Evolutionary conservation across 2,888 invertebrate genomes (phyloP), one percentile per base, ranked within the genome.

Genomic region (Thymelicus lineola): DNA sequence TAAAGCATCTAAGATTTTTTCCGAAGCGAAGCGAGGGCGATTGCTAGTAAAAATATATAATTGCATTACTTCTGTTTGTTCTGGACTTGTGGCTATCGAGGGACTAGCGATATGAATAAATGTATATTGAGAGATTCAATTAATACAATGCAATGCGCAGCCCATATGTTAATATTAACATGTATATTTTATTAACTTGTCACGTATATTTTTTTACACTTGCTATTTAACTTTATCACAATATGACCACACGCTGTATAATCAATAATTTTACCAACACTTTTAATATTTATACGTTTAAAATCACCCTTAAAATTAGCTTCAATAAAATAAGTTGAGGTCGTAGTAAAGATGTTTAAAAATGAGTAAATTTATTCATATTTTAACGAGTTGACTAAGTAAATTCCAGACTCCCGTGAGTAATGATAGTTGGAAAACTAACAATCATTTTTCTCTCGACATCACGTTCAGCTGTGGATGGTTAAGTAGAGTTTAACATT

Each of bases 371-470:
- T n/a, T n/a, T 35, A 62, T 62, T 62, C 15, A 48, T 62, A 45
- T 50, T 62, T 62, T 62, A 62, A 62, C 62, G 48, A 62, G 48
- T 62, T 45, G 42, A 53, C 67, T 53, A 61, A 67, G 61, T 61
- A 62, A 62, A 62, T 62, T 17, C 12, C 20, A 61, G 10, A 53
- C 42, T 45, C 28, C 35, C 1, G 61, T 61, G 67, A 68, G 17
- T 61, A 68, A 68, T 68, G 67, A 62, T 68, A 68, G 61, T 68
- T 68, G n/a, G 67, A 55, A 35, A 68, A 68, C 67, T 68, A 68
- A 68, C 67, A 68, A 68, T 57, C 61, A 61, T 68, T 68, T 68
- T 62, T 68, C 67, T 68, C 35, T 45, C 42, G 45, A 45, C 61
- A 61, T 61, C 55, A 55, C 53, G 46, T 68, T 68, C 67, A 68